A percentile compares a stretch with the other conserved stretches of the same genome.
These are phyloP conservation scores for Sebastes iracundus DNA, from an alignment of 2,797 vertebrate species.

Conservation along the genomic window DNA sequence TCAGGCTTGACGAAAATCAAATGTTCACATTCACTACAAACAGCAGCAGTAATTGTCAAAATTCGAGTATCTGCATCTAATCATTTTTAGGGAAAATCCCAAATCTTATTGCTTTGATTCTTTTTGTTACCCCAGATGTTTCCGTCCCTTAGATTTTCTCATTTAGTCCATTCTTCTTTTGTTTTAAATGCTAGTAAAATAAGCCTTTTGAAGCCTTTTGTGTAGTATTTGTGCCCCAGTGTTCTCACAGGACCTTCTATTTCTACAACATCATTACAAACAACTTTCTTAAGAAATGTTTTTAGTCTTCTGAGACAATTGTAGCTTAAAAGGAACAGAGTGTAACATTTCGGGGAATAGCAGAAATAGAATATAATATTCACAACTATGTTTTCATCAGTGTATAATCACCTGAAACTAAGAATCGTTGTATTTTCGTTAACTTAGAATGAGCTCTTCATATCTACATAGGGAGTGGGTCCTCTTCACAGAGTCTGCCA, in stretches of 20 bases:
- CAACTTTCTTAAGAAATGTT: background rate
- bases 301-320: background rate
- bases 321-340: too few species aligned
- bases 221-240: background rate
- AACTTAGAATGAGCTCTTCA: too few species aligned
- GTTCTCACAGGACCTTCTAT: background rate
- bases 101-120: background rate
- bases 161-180: background rate
- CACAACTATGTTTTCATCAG: too few species aligned
- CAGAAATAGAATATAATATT: too few species aligned
- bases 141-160: background rate
- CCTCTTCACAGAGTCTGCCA: too few species aligned
- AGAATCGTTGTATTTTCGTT: too few species aligned
- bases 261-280: background rate
- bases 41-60: background rate
- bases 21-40: background rate
- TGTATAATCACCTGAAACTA: too few species aligned
- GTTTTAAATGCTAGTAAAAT: background rate
- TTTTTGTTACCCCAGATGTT: background rate
- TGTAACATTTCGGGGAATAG: too few species aligned
- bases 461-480: too few species aligned
- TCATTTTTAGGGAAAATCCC: background rate
- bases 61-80: background rate
- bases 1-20: background rate
- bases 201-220: background rate